Percentiles rank a stretch among this genome's conserved stretches.
These are phyloP conservation scores for Clarias platycephalus DNA, from an alignment of 2,797 vertebrate species.

Conservation along the genomic window DNA sequence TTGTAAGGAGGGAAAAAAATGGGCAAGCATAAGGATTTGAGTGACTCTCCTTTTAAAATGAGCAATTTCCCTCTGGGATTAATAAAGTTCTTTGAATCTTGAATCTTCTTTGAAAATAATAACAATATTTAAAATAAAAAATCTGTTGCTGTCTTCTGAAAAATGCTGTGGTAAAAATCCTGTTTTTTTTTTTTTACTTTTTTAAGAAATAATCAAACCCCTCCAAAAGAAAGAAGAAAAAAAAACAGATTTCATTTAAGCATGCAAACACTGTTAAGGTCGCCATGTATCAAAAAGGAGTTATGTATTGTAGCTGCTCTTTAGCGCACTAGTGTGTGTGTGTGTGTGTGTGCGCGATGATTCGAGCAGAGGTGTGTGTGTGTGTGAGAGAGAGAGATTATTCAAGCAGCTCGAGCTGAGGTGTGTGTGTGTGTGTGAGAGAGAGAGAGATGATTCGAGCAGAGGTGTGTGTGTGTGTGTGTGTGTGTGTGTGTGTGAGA, in stretches of 20 bases:
- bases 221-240: neutral
- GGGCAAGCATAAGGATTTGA: no score
- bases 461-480: conserved; percentile 7
- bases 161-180: neutral
- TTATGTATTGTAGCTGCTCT: neutral
- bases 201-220: neutral
- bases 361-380: no score
- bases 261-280: neutral
- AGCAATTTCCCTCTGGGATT: no score
- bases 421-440: conserved; percentile 10
- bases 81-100: no score
- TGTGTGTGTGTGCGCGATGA: neutral
- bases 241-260: neutral
- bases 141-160: neutral
- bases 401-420: conserved; percentile 23
- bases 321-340: neutral
- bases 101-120: no score
- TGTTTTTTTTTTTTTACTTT: neutral
- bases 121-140: neutral
- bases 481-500: neutral
- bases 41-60: no score
- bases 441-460: no score
- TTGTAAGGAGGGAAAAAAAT: no score
- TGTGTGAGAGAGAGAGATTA: no score
- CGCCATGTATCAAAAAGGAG: neutral